Base-by-base conservation (phyloP, 64 coral and sea anemone genomes). In the Hydrozoanthus tunicans region DNA sequence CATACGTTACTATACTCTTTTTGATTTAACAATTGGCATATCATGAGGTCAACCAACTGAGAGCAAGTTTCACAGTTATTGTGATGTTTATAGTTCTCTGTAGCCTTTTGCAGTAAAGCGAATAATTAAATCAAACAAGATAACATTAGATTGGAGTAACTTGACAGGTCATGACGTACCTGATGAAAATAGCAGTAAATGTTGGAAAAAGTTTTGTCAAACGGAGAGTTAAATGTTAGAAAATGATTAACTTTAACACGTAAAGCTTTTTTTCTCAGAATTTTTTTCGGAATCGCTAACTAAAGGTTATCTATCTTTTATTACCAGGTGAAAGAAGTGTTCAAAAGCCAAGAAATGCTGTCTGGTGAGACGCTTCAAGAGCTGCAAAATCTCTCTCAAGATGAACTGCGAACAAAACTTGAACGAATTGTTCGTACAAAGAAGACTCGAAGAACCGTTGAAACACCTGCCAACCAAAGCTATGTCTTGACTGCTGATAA, bases 401-500 rank as follows among this genome's bases (percentile, higher is more conserved):
- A 88, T 58, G 53, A 73, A 11, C 23, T 88, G 55, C 72, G 68
- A 53, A 86, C 83, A 11, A 86, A 86, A 55, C 83, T 86, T 55
- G 83, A 86, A 59, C 83, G 83, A 0, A 86, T 86, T 32, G 83
- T 86, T 14, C 66, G 83, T 8, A 86, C 83, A 73, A 73, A 69
- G 13, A 68, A 5, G 9, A 26, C 26, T 5, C 26, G 55, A 10
- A 51, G 26, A 9, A 43, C 32, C 3, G n/a, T 24, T 24, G 68
- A 24, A 4, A 58, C 15, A 11, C 5, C 68, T 9, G 83, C 10
- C 7, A 17, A 73, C 17, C 67, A 86, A 20, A 73, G 11, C 69
- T 98, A 98, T 62, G 96, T 92, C 6, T 81, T 98, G 43, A 98
- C 96, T 9, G 93, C 96, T 20, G 96, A 98, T 76, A 98, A 98